phyloP scores from a whole-genome alignment of 1,140 invertebrate genomes.

The Caenorhabditis tropicalis region DNA sequence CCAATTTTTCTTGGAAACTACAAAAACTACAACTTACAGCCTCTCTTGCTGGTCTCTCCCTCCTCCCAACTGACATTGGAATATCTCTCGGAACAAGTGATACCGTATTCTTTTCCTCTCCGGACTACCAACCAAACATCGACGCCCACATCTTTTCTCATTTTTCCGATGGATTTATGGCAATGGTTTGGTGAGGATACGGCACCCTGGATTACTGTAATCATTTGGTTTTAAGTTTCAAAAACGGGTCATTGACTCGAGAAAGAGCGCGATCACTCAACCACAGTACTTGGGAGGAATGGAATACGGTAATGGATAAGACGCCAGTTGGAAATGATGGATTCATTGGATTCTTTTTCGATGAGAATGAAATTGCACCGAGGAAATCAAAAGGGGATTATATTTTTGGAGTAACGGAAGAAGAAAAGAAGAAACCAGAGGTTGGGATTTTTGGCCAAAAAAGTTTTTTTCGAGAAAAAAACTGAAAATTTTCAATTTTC shows the following conservation, averaged over 20 bases:
- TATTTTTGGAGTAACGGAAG: conserved; percentile 74
- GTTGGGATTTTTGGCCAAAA: not conserved
- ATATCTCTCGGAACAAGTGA: conserved; percentile 76
- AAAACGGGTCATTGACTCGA: conserved; percentile 58
- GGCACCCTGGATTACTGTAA: not conserved
- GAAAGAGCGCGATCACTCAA: conserved; percentile 50
- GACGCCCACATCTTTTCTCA: conserved; percentile 53
- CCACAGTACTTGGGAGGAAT: conserved; percentile 45
- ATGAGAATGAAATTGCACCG: conserved; percentile 55
- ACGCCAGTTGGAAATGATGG: conserved; percentile 54
- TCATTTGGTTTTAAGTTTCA: conserved; percentile 49
- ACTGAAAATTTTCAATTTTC: too few relatives aligned
- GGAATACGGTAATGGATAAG: conserved; percentile 27
- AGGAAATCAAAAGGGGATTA: conserved; percentile 71
- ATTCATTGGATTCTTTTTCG: conserved; percentile 58
- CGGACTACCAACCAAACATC: not conserved
- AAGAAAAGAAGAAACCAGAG: conserved; percentile 29
- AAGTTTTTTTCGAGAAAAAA: not conserved
- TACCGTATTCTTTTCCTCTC: conserved; percentile 52
- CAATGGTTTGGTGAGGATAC: conserved; percentile 50
- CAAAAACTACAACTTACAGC: too few relatives aligned
- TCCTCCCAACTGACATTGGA: conserved; percentile 82
- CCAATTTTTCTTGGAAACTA: too few relatives aligned
- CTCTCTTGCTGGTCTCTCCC: conserved; percentile 80
- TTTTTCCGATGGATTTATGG: conserved; percentile 49